Base-by-base conservation (phyloP, 1,140 invertebrate species). In the Drosophila cardini region DNA sequence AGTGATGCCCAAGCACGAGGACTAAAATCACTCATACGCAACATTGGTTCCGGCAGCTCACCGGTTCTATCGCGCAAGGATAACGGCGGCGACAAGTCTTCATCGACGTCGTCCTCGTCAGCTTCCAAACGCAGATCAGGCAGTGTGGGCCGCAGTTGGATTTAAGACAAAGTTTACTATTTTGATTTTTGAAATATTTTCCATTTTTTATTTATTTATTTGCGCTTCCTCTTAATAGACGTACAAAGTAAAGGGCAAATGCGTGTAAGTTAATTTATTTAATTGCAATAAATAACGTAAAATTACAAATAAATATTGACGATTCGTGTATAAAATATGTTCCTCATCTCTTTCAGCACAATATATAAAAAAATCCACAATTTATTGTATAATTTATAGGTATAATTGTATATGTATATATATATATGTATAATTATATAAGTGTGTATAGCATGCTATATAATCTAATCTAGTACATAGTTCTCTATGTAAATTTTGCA, bases 11-110 rank as follows among this genome's bases (percentile, higher is more conserved):
- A 95, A 90, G 94, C 95, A 0, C 95, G 95, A 82, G 96, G 96
- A 0, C 92, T 97, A 1, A 95, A 96, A 75, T 95, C 94, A 84
- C 92, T 97, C 0, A 96, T 97, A 72, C 93, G 95, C 69, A 97
- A 97, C 85, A 97, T 97, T 93, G 94, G 95, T 30, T 95, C 94
- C 11, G 95, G 95, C 30, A 95, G 95, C 1, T 97, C 96, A 91
- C 96, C 96, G 3, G 95, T 97, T 42, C 93, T 97, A 91, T 94
- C 94, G 8, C 93, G 96, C 80, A 96, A 96, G 91, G 93, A 94
- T 26, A 53, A 58, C 32, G 63, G 68, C 50, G 55, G 76, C 7
- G 74, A 80, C 6, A 73, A 60, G 18, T 52, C 13, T 36, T 53
- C 48, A 71, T 78, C 21, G 21, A 26, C 21, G 5, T 26, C 21